Evolutionary conservation across 2,888 invertebrate species (phyloP), one percentile per base, ranked within the genome.

Genomic region (Keiferia lycopersicella): DNA sequence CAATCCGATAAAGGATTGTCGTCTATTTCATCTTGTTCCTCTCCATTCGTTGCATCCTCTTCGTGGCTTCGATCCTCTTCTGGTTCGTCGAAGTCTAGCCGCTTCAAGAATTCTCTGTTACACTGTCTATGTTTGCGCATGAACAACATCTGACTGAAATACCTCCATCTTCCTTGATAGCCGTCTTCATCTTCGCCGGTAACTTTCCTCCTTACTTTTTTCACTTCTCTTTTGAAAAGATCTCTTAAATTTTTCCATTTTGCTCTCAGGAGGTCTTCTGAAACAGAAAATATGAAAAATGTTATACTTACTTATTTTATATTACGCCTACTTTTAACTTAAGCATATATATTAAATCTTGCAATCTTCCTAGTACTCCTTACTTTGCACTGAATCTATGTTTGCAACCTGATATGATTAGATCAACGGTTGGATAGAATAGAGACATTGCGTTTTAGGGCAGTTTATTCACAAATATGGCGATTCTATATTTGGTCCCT

Each of bases 241-340:
- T 84, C 83, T 6, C 83, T 73, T 0, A 86, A 70, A 58, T 77
- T 82, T 67, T 84, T 86, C 86, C 86, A 86, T 73, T 84, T 87
- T 0, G 70, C 65, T 53, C 74, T 72, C 1, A 82, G 61, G 14
- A 76, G 57, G 3, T 74, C 69, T 61, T 78, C 85, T 86, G 81
- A 60, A 75, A 79, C 65, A 22, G 64, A 53, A 14, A 41, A 41
- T 4, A 30, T 2, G 30, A n/a, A n/a, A n/a, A n/a, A n/a, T n/a
- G n/a, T n/a, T n/a, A n/a, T n/a, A n/a, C n/a, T n/a, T n/a, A n/a
- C n/a, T n/a, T n/a, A n/a, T n/a, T n/a, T n/a, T n/a, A n/a, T n/a
- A n/a, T n/a, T n/a, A n/a, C n/a, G n/a, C n/a, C n/a, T n/a, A n/a
- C n/a, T n/a, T n/a, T n/a, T n/a, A n/a, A n/a, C n/a, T n/a, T n/a